These are phyloP conservation scores for Notechis scutatus DNA, from an alignment of 2,113 vertebrate genomes.

Conservation along the genomic window DNA sequence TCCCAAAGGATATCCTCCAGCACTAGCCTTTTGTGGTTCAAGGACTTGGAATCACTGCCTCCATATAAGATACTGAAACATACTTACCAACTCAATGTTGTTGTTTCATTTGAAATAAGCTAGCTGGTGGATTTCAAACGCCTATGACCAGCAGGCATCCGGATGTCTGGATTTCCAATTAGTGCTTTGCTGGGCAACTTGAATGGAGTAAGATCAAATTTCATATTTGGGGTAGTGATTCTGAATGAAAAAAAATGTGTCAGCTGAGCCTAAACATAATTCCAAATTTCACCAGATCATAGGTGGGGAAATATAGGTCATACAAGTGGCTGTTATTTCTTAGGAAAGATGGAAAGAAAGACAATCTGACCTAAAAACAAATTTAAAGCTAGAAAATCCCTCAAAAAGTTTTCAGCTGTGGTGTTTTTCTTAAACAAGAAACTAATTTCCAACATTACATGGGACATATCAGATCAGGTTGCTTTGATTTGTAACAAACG, in stretches of 20 bases:
- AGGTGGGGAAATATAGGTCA: neutral
- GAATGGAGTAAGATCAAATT: constrained; percentile 32
- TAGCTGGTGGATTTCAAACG: constrained; percentile 41
- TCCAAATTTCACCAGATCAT: constrained; percentile 24
- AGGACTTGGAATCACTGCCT: neutral
- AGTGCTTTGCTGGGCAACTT: constrained; percentile 25
- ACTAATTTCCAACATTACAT: constrained; percentile 49
- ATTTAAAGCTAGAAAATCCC: neutral
- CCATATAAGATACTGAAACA: constrained; percentile 18
- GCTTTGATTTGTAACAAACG: constrained; percentile 35
- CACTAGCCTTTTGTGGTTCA: neutral
- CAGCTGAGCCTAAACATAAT: constrained; percentile 1
- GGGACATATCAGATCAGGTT: constrained; percentile 41
- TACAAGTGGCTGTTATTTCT: constrained; percentile 20
- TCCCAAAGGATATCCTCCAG: neutral
- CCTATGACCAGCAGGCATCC: constrained; percentile 40
- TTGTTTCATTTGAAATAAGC: constrained; percentile 38
- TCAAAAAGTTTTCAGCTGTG: constrained; percentile 36
- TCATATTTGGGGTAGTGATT: constrained; percentile 36
- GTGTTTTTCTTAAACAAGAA: constrained; percentile 28
- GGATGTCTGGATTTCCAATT: constrained; percentile 34
- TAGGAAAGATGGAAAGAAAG: constrained; percentile 18
- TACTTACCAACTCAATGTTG: constrained; percentile 26
- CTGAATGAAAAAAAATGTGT: constrained; percentile 16
- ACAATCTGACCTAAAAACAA: neutral